Percentiles rank a stretch among this genome's conserved stretches.
Evolutionary conservation across 2,113 vertebrate genomes (phyloP).

Genomic region (Colinus virginianus): DNA sequence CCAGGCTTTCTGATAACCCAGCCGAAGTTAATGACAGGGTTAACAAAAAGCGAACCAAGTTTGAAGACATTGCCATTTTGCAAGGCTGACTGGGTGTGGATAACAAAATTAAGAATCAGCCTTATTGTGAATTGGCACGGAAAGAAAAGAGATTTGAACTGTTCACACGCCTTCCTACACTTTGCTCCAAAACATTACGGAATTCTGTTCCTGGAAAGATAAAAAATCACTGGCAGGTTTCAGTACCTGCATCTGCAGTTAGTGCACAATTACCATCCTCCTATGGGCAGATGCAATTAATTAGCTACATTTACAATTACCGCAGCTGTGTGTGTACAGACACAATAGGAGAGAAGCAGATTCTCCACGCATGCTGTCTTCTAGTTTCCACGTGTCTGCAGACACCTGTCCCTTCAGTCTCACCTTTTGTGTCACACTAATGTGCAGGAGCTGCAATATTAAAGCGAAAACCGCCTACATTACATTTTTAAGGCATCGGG

Average conservation of each 20-base stretch:
- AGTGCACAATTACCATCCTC: slow-evolving; percentile 10
- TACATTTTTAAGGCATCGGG: not conserved
- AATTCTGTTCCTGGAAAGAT: not conserved
- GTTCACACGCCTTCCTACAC: not conserved
- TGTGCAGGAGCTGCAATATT: slow-evolving; percentile 33
- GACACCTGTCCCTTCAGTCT: slow-evolving; percentile 46
- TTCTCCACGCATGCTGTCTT: not conserved
- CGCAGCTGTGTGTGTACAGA: slow-evolving; percentile 12
- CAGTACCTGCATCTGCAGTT: not conserved
- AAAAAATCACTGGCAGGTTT: slow-evolving; percentile 12
- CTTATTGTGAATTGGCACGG: not conserved
- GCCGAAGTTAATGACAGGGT: not conserved
- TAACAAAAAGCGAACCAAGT: slow-evolving; percentile 19
- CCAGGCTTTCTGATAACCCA: not conserved
- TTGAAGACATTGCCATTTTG: slow-evolving; percentile 4
- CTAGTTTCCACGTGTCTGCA: slow-evolving; percentile 26
- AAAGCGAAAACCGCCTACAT: slow-evolving; percentile 10
- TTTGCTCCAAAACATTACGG: not conserved
- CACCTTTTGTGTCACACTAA: slow-evolving; percentile 53
- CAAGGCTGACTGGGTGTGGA: not conserved
- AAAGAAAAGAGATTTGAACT: not conserved
- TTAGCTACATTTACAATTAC: slow-evolving; percentile 32
- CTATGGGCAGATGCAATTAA: slow-evolving; percentile 33
- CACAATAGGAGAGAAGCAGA: slow-evolving; percentile 17
- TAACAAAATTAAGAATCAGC: slow-evolving; percentile 4